phyloP scores from a whole-genome alignment of 1,140 invertebrate genomes.

The Nomia melanderi region DNA sequence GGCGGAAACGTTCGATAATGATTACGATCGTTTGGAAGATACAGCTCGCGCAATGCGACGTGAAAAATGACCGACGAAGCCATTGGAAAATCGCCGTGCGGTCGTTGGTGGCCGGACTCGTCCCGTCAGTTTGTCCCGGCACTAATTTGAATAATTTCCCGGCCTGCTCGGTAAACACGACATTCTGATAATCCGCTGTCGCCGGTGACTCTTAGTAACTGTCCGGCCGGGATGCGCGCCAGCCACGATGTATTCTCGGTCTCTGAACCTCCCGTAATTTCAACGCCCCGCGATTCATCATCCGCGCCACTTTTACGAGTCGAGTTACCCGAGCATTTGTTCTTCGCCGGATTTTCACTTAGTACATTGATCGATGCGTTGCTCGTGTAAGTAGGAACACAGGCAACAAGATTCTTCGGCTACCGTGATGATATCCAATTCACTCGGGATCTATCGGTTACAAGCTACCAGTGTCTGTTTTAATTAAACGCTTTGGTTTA shows the following conservation, averaged over 20 bases:
- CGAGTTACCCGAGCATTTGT: too few relatives aligned
- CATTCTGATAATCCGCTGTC: conserved; percentile 5
- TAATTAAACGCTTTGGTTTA: too few relatives aligned
- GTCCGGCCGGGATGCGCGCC: not conserved
- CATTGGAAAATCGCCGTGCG: not conserved
- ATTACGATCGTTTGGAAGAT: not conserved
- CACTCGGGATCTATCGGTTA: too few relatives aligned
- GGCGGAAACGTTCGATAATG: not conserved
- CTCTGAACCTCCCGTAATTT: conserved; percentile 33
- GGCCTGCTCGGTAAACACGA: conserved; percentile 38
- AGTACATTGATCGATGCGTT: too few relatives aligned
- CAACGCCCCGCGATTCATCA: conserved; percentile 36
- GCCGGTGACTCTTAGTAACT: conserved; percentile 7
- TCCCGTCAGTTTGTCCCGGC: too few relatives aligned
- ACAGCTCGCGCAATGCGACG: not conserved
- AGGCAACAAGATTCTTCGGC: too few relatives aligned
- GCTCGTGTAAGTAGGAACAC: too few relatives aligned
- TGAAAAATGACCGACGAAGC: conserved; percentile 18
- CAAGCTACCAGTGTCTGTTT: too few relatives aligned
- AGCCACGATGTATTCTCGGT: conserved; percentile 27
- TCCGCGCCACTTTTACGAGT: conserved; percentile 4
- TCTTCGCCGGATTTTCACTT: too few relatives aligned
- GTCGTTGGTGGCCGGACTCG: not conserved
- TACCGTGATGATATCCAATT: too few relatives aligned
- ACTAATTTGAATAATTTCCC: conserved; percentile 50